Evolutionary conservation across 2,888 invertebrate species (phyloP).

Genomic region (Lithophane leautieri): DNA sequence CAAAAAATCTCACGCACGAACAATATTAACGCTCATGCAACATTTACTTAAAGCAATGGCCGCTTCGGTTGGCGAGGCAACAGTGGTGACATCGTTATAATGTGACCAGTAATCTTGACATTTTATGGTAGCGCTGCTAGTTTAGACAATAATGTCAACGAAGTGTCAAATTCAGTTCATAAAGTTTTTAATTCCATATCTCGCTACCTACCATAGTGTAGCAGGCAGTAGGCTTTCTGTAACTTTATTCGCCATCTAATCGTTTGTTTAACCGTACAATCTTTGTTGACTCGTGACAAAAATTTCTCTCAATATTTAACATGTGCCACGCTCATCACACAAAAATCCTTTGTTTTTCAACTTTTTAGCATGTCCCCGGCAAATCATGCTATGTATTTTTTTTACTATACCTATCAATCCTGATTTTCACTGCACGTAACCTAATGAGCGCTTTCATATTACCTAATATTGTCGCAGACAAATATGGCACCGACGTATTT

Average conservation of each 20-base stretch:
- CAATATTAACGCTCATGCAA: slow-evolving; percentile 60
- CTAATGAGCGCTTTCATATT: slow-evolving; percentile 53
- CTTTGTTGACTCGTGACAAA: slow-evolving; percentile 66
- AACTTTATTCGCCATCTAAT: slow-evolving; percentile 66
- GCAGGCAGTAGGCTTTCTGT: slow-evolving; percentile 8
- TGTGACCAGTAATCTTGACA: slow-evolving; percentile 12
- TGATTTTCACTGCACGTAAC: slow-evolving; percentile 36
- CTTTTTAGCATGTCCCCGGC: slow-evolving; percentile 54
- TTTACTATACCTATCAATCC: slow-evolving; percentile 12
- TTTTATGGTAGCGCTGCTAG: slow-evolving; percentile 1
- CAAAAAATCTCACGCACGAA: slow-evolving; percentile 50
- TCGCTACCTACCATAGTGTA: neutral
- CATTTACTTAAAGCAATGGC: slow-evolving; percentile 55
- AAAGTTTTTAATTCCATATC: neutral
- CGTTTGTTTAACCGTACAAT: slow-evolving; percentile 70
- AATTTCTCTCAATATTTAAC: slow-evolving; percentile 71
- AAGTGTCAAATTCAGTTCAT: slow-evolving; percentile 19
- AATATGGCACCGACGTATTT: slow-evolving; percentile 43
- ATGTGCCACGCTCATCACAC: slow-evolving; percentile 54
- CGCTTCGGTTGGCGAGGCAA: slow-evolving; percentile 30
- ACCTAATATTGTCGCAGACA: slow-evolving; percentile 44
- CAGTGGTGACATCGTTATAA: slow-evolving; percentile 54
- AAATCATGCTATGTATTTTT: slow-evolving; percentile 45
- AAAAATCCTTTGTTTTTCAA: slow-evolving; percentile 56
- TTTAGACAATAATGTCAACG: neutral